A percentile compares a stretch with the other conserved stretches of the same genome.
These are phyloP conservation scores for Corvus cornix DNA, from an alignment of 2,113 vertebrate genomes.

Conservation along the genomic window DNA sequence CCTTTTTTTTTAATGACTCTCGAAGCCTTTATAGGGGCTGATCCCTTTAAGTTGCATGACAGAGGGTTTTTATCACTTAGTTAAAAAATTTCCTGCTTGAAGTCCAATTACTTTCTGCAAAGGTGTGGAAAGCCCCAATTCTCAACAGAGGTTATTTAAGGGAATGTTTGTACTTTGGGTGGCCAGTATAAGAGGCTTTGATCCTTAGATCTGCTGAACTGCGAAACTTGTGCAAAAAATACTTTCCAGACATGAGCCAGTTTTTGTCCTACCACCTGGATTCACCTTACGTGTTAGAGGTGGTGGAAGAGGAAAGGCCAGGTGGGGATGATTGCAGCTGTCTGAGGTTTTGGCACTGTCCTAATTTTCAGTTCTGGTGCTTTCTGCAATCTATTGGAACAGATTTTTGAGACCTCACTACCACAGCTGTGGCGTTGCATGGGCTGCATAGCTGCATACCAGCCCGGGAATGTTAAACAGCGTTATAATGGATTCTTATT, in stretches of 20 bases:
- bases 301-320: neutral
- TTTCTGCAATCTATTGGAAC: neutral
- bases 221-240: neutral
- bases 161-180: neutral
- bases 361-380: neutral
- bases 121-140: neutral
- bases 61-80: neutral
- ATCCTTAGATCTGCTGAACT: neutral
- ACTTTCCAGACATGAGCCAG: neutral
- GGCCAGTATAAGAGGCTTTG: neutral
- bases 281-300: conserved; percentile 12
- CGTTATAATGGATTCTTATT: conserved; percentile 32
- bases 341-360: neutral
- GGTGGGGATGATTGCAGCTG: neutral
- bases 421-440: neutral
- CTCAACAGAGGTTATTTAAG: neutral
- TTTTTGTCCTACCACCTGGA: neutral
- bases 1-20: neutral
- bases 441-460: neutral
- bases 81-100: neutral
- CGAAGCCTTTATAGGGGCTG: neutral
- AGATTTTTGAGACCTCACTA: neutral
- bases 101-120: neutral
- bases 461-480: neutral
- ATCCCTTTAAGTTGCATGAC: neutral